phyloP scores from a whole-genome alignment of 2,797 vertebrate species.

The Sciurus carolinensis region DNA sequence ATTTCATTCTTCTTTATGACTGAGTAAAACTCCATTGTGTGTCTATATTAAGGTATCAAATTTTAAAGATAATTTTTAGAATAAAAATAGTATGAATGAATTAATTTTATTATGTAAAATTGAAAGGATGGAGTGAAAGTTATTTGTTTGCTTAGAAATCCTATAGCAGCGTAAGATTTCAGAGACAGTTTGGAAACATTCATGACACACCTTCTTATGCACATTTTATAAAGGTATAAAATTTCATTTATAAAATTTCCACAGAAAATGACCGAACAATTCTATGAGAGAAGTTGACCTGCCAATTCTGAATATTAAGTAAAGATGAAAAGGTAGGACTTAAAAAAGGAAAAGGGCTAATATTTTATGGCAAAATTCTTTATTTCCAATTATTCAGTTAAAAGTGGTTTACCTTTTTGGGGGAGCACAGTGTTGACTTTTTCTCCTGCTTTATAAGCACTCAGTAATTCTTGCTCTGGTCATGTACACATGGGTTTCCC shows the following conservation, averaged over 20 bases:
- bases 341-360: neutral
- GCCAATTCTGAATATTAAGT: neutral
- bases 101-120: constrained; percentile 53
- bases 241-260: constrained; percentile 7
- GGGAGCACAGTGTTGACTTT: neutral
- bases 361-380: constrained; percentile 42
- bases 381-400: constrained; percentile 1
- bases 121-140: constrained; percentile 7
- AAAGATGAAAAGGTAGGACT: neutral
- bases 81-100: constrained; percentile 1
- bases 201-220: neutral
- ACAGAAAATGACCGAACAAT: neutral
- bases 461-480: neutral
- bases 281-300: constrained; percentile 21
- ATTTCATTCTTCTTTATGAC: too few relatives aligned
- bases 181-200: constrained; percentile 27
- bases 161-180: constrained; percentile 6
- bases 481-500: neutral
- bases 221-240: constrained; percentile 33
- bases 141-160: constrained; percentile 25
- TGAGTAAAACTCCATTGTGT: too few relatives aligned
- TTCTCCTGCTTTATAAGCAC: neutral
- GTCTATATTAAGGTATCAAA: too few relatives aligned
- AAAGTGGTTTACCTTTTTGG: neutral
- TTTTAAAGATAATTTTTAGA: constrained; percentile 41